Conservation (phyloP, 2,888 invertebrate species). For the Dynastes hyllus region DNA sequence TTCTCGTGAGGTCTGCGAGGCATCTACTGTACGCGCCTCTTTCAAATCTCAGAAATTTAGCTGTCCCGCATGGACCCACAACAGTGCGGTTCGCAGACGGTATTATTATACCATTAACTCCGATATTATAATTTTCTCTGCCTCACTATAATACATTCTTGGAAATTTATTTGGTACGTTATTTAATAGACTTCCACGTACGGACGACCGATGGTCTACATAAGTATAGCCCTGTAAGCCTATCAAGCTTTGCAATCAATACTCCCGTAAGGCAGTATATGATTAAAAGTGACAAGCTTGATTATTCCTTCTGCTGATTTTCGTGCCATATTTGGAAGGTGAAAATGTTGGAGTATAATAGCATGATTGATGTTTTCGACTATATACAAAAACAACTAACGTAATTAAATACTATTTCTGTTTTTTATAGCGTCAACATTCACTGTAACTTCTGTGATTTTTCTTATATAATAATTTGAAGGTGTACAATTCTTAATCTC, state of each 20-base stretch:
- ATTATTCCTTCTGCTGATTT: neutral
- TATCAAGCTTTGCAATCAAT: conserved; percentile 26
- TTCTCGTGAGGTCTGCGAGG: neutral
- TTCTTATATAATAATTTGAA: too few relatives aligned
- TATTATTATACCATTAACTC: conserved; percentile 42
- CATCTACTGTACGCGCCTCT: neutral
- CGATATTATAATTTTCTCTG: conserved; percentile 36
- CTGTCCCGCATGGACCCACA: neutral
- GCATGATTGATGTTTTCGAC: neutral
- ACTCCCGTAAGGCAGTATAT: neutral
- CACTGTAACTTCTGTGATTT: too few relatives aligned
- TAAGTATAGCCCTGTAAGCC: conserved; percentile 11
- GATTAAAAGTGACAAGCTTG: conserved; percentile 1
- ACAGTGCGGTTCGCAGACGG: conserved; percentile 18
- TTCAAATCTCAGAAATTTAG: neutral
- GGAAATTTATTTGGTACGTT: conserved; percentile 21
- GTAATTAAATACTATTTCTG: too few relatives aligned
- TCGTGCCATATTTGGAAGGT: neutral
- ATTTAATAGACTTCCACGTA: conserved; percentile 24
- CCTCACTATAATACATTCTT: conserved; percentile 20
- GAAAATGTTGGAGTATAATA: conserved; percentile 11
- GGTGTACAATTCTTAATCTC: too few relatives aligned
- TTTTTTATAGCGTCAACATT: too few relatives aligned
- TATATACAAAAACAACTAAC: too few relatives aligned
- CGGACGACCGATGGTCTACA: conserved; percentile 11